These are phyloP conservation scores for Pantherophis vulpinus DNA, from an alignment of 2,797 vertebrate species.

Conservation along the genomic window DNA sequence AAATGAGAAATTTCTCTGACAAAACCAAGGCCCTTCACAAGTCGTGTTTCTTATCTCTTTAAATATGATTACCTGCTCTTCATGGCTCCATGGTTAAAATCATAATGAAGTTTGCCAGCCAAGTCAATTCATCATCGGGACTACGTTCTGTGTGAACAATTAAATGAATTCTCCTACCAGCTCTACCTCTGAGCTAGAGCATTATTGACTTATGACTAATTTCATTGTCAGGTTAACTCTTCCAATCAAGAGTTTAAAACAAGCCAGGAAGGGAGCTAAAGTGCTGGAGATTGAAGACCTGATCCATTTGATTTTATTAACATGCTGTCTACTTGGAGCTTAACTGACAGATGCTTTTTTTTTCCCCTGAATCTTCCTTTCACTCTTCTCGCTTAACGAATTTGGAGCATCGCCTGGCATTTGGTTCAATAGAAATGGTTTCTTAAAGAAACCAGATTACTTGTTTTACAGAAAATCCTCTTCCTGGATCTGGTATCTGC, in stretches of 20 bases:
- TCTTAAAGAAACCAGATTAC: conserved; percentile 52
- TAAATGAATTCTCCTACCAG: conserved; percentile 40
- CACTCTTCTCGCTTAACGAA: neutral
- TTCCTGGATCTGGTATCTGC: conserved; percentile 52
- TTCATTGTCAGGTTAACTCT: conserved; percentile 73
- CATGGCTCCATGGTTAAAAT: conserved; percentile 58
- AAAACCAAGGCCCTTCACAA: conserved; percentile 47
- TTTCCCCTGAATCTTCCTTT: no score
- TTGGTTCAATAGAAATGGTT: conserved; percentile 25
- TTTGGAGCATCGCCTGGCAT: neutral
- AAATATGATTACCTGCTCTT: conserved; percentile 70
- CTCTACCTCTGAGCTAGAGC: conserved; percentile 60
- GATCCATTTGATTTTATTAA: conserved; percentile 62
- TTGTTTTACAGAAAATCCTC: conserved; percentile 60
- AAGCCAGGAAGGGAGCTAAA: conserved; percentile 64
- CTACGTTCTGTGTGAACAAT: neutral
- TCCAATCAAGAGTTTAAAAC: conserved; percentile 73
- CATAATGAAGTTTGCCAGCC: conserved; percentile 63
- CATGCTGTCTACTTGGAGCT: conserved; percentile 48
- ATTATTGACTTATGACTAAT: conserved; percentile 73
- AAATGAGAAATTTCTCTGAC: conserved; percentile 71
- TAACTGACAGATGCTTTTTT: neutral
- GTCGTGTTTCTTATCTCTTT: conserved; percentile 68
- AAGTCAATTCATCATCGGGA: neutral
- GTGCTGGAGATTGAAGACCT: conserved; percentile 54